phyloP scores from a whole-genome alignment of 2,888 invertebrate species.

The Dicycla oo region DNA sequence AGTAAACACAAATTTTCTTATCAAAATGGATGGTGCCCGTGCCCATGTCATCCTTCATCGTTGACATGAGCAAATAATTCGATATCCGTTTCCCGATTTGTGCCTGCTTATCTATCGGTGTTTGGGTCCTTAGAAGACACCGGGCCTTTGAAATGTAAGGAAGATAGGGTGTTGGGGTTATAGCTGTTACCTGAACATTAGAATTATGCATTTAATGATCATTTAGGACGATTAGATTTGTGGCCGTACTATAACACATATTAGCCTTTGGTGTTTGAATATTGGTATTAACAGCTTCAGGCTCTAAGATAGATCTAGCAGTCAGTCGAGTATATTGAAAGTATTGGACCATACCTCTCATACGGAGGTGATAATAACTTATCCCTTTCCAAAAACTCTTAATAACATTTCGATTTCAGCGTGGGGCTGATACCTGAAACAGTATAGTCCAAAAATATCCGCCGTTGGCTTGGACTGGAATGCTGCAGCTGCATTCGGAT shows the following conservation, averaged over 20 bases:
- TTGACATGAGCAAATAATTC: constrained; percentile 75
- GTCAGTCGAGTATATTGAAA: background rate
- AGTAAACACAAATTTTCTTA: constrained; percentile 51
- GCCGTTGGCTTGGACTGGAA: constrained; percentile 69
- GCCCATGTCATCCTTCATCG: constrained; percentile 72
- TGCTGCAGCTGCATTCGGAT: constrained; percentile 71
- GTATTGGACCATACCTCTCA: background rate
- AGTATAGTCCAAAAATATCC: constrained; percentile 10
- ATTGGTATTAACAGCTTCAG: background rate
- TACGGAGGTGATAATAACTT: background rate
- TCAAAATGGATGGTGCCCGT: constrained; percentile 60
- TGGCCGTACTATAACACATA: too few species aligned
- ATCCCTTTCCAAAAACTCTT: background rate
- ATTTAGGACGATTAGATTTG: background rate
- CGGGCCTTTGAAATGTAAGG: constrained; percentile 33
- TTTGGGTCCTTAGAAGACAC: constrained; percentile 22
- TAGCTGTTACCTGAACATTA: background rate
- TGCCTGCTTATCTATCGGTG: constrained; percentile 49
- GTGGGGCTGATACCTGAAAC: constrained; percentile 4
- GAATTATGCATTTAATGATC: background rate
- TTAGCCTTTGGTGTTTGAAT: constrained; percentile 3
- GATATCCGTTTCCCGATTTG: constrained; percentile 57
- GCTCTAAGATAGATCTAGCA: background rate
- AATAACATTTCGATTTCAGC: background rate
- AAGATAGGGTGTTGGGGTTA: constrained; percentile 11